phyloP scores from a whole-genome alignment of 2,113 vertebrate species.

The Myocastor coypus region DNA sequence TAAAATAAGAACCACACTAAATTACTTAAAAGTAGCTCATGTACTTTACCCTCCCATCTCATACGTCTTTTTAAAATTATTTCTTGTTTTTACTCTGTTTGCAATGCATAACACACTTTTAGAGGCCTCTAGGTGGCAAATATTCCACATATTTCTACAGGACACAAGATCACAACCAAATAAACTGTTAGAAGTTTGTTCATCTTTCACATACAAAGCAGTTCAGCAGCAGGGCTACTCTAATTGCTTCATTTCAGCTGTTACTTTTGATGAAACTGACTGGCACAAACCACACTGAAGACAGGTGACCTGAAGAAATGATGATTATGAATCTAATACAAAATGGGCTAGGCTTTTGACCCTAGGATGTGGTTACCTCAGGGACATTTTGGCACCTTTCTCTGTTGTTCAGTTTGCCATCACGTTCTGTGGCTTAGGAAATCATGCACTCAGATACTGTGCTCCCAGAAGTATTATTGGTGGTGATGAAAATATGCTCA shows the following conservation, averaged over 20 bases:
- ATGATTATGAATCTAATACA: neutral
- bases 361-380: slow-evolving; percentile 2
- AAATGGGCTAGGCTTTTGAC: neutral
- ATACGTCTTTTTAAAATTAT: slow-evolving; percentile 1
- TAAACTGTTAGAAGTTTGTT: neutral
- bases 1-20: slow-evolving; percentile 23
- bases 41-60: neutral
- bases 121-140: neutral
- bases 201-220: neutral
- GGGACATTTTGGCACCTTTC: slow-evolving; percentile 6
- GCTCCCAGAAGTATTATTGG: slow-evolving; percentile 46
- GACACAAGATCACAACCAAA: neutral
- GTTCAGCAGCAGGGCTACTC: neutral
- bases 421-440: neutral
- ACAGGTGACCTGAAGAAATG: neutral
- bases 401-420: slow-evolving; percentile 20
- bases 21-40: slow-evolving; percentile 12
- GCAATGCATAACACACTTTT: neutral
- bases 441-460: neutral
- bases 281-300: neutral
- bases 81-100: neutral
- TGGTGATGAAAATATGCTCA: slow-evolving; percentile 57
- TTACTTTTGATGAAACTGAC: neutral
- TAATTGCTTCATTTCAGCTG: neutral
- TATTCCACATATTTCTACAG: neutral